Evolutionary conservation across 2,797 vertebrate species (phyloP), one percentile per base, ranked within the genome.

Genomic region (Salarias fasciatus): DNA sequence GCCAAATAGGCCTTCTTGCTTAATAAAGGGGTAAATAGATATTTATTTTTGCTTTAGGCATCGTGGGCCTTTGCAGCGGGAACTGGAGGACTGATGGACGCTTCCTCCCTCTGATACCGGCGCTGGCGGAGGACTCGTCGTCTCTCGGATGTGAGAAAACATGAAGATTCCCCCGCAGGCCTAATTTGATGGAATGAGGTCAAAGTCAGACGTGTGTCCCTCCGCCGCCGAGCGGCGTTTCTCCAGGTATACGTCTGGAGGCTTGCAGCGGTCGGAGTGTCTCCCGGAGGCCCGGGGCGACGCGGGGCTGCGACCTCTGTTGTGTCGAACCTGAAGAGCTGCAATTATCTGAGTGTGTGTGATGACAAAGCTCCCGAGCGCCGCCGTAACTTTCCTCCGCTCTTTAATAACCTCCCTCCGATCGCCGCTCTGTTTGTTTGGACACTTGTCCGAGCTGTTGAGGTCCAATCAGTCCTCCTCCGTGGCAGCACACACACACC

Each of bases 381-480:
- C 36, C 11, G 54, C 47, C 37, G 8, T 24, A n/a, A 66, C 75
- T 75, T 81, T 78, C 37, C 11, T 74, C 74, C 61, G 12, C 50
- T 58, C 45, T 58, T 38, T 48, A 52, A 57, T 43, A 75, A 52
- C 68, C 49, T 62, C 24, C 3, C 18, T 24, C 0, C 6, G 5
- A 52, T 5, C 38, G 28, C 14, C 0, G 31, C 5, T 30, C 18
- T 6, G 15, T 63, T 63, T 24, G 6, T 44, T 31, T 38, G 6
- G 30, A 49, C 18, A 24, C 18, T 24, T 24, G 3, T 24, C 18
- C 24, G 2, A 3, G 18, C 18, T 24, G 24, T 24, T 24, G 18
- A 24, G 18, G 18, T 24, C 18, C 18, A 3, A 24, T 24, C 18
- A n/a, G n/a, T n/a, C n/a, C n/a, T n/a, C n/a, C n/a, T n/a, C n/a